A percentile compares a stretch with the other conserved stretches of the same genome.
Evolutionary conservation across 2,797 vertebrate genomes (phyloP).

Genomic region (Danio aesculapii): DNA sequence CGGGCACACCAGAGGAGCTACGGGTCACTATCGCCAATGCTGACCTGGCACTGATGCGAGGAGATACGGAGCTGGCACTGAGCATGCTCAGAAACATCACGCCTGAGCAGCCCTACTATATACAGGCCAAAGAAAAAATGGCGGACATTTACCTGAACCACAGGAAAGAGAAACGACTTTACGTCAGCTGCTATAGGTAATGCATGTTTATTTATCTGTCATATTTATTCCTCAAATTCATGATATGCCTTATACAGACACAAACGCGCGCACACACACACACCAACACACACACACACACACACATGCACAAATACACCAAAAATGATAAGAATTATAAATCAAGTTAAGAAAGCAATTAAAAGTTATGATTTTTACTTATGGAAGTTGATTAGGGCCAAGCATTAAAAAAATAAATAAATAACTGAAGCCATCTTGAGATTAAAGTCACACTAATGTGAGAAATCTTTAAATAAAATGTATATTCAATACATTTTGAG

Average conservation of each 20-base stretch:
- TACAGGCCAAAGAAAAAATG: conserved; percentile 97
- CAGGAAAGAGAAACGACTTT: conserved; percentile 93
- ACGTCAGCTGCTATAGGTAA: conserved; percentile 94
- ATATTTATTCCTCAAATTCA: not conserved
- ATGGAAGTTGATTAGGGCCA: too few relatives aligned
- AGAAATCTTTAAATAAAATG: too few relatives aligned
- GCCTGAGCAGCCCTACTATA: conserved; percentile 91
- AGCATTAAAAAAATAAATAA: too few relatives aligned
- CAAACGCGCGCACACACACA: too few relatives aligned
- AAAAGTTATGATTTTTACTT: too few relatives aligned
- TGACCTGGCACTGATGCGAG: conserved; percentile 88
- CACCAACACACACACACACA: too few relatives aligned
- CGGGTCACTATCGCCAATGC: conserved; percentile 92
- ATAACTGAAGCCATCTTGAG: too few relatives aligned
- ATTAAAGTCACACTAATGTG: too few relatives aligned
- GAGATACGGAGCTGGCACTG: conserved; percentile 91
- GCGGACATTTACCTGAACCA: conserved; percentile 92
- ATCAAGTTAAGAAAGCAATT: too few relatives aligned
- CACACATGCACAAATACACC: too few relatives aligned
- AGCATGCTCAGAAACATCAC: conserved; percentile 91
- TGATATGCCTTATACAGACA: not conserved
- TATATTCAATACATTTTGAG: too few relatives aligned
- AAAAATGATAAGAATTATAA: too few relatives aligned
- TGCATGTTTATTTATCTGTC: conserved; percentile 10
- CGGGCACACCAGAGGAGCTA: conserved; percentile 91